Evolutionary conservation across 1,140 invertebrate species (phyloP).

Genomic region (Brachionus sp.): DNA sequence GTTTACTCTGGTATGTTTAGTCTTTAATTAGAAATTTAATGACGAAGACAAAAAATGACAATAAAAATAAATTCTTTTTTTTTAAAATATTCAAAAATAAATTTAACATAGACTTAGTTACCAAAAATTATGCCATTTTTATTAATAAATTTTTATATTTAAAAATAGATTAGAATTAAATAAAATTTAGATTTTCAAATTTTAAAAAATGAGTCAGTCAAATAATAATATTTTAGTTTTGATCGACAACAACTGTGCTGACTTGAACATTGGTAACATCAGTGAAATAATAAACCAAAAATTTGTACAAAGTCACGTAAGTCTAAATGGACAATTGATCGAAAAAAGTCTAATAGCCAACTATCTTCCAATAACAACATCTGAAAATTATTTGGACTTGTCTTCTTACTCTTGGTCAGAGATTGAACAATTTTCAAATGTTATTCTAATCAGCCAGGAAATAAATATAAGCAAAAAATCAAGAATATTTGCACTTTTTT

Average conservation of each 20-base stretch:
- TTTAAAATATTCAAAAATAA: no score
- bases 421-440: not conserved
- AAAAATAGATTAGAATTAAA: no score
- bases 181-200: no score
- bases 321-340: not conserved
- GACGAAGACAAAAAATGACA: no score
- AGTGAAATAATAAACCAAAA: not conserved
- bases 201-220: no score
- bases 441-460: not conserved
- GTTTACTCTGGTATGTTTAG: no score
- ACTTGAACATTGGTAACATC: slow-evolving; percentile 3
- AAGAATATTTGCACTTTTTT: not conserved
- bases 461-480: not conserved
- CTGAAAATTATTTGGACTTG: not conserved
- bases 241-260: not conserved
- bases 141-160: no score
- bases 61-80: no score
- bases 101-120: no score
- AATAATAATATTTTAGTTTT: slow-evolving; percentile 28
- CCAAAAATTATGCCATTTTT: no score
- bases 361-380: not conserved
- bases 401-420: not conserved
- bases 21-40: no score
- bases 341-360: not conserved
- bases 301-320: not conserved